phyloP scores from a whole-genome alignment of 2,113 vertebrate genomes.

The Willisornis vidua region DNA sequence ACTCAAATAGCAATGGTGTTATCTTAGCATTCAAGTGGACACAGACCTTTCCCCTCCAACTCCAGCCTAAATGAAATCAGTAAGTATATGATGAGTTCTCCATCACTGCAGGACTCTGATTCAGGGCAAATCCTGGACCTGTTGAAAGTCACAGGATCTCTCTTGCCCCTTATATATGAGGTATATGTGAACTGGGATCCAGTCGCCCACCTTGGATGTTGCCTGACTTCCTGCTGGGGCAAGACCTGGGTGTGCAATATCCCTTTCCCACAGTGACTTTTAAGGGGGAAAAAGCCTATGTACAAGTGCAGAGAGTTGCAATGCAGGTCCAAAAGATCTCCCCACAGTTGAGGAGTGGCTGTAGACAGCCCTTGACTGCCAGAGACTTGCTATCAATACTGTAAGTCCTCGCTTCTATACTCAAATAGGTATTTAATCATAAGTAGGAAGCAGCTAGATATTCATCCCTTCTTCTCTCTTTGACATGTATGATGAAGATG shows the following conservation, averaged over 20 bases:
- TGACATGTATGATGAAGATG: background rate
- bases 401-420: background rate
- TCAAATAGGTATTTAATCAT: background rate
- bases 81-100: background rate
- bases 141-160: background rate
- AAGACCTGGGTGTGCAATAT: background rate
- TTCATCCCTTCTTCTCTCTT: background rate
- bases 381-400: background rate
- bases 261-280: background rate
- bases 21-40: background rate
- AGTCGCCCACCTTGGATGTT: too few relatives aligned
- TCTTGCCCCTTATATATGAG: fast-evolving
- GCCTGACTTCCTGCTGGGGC: background rate
- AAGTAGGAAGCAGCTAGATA: background rate
- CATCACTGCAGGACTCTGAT: background rate
- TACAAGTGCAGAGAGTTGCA: background rate
- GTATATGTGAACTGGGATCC: background rate
- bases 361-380: background rate
- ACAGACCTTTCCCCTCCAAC: background rate
- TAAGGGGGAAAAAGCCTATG: fast-evolving
- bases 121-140: background rate
- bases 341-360: background rate
- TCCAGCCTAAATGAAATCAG: background rate
- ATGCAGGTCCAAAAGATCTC: background rate
- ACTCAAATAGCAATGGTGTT: background rate